A percentile compares a stretch with the other conserved stretches of the same genome.
Evolutionary conservation across 2,888 invertebrate species (phyloP).

Genomic region (Dasypolia templi): DNA sequence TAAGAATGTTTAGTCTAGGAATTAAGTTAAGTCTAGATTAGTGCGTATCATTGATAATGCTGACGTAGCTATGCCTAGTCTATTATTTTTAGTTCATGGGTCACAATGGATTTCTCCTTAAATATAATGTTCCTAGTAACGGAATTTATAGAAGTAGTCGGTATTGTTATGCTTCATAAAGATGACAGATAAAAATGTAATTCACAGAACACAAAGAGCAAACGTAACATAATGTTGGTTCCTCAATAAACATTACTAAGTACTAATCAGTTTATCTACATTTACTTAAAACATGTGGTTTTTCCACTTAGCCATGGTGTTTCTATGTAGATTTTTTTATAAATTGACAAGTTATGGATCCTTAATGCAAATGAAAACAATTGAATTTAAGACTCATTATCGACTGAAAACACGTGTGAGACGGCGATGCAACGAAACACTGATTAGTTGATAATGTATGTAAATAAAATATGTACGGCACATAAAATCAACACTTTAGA

Average conservation of each 20-base stretch:
- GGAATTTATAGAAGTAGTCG: background rate
- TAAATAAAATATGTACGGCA: background rate
- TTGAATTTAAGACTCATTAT: background rate
- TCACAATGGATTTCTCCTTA: constrained; percentile 6
- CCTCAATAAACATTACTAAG: constrained; percentile 19
- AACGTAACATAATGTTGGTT: constrained; percentile 18
- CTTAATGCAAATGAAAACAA: background rate
- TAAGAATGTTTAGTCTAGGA: background rate
- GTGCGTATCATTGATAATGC: background rate
- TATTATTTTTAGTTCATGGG: constrained; percentile 6
- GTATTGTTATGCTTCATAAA: constrained; percentile 15
- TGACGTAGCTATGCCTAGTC: background rate
- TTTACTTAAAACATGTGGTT: background rate
- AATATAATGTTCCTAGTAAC: constrained; percentile 1
- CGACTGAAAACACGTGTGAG: background rate
- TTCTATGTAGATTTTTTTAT: background rate
- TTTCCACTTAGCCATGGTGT: background rate
- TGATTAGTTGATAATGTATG: too few species aligned
- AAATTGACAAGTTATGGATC: background rate
- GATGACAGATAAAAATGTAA: constrained; percentile 27
- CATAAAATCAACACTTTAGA: constrained; percentile 1
- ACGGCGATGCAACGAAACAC: background rate
- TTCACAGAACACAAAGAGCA: constrained; percentile 33
- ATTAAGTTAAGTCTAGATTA: background rate
- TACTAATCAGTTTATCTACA: background rate